A percentile compares a stretch with the other conserved stretches of the same genome.
These are phyloP conservation scores for Melinopterus prodromus DNA, from an alignment of 2,888 invertebrate species.

Conservation along the genomic window DNA sequence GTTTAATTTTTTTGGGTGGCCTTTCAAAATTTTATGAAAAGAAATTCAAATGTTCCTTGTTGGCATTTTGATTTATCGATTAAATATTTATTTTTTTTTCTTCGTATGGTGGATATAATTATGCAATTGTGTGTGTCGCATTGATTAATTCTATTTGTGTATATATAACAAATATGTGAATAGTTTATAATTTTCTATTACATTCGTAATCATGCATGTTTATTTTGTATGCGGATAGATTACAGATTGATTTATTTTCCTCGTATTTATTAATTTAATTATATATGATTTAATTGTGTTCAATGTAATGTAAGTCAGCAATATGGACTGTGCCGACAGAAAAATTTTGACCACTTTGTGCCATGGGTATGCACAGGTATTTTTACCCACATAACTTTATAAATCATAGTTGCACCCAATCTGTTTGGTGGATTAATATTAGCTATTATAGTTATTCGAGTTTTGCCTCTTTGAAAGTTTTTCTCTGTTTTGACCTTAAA, in stretches of 20 bases:
- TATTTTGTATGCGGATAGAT: conserved; percentile 22
- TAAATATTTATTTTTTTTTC: background rate
- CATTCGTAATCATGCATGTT: conserved; percentile 17
- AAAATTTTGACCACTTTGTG: background rate
- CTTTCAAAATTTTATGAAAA: background rate
- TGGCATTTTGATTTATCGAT: background rate
- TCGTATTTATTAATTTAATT: conserved; percentile 12
- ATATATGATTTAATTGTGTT: conserved; percentile 34
- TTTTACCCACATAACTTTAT: background rate
- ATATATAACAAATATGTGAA: conserved; percentile 6
- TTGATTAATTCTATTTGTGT: conserved; percentile 17
- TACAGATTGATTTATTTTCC: conserved; percentile 11
- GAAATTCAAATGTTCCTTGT: conserved; percentile 5
- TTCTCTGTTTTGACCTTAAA: too few species aligned
- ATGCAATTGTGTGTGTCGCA: conserved; percentile 8
- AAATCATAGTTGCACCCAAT: background rate
- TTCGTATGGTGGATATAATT: conserved; percentile 17
- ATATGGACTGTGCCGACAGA: conserved; percentile 20
- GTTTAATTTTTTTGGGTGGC: background rate
- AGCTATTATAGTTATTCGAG: too few species aligned
- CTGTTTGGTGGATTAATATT: background rate
- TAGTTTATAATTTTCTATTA: conserved; percentile 13
- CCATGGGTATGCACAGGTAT: background rate
- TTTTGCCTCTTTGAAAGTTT: too few species aligned
- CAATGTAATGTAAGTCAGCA: conserved; percentile 38